Percentiles rank a stretch among this genome's conserved stretches.
phyloP scores from a whole-genome alignment of 64 coral and sea anemone genomes.

The Montipora cactus region DNA sequence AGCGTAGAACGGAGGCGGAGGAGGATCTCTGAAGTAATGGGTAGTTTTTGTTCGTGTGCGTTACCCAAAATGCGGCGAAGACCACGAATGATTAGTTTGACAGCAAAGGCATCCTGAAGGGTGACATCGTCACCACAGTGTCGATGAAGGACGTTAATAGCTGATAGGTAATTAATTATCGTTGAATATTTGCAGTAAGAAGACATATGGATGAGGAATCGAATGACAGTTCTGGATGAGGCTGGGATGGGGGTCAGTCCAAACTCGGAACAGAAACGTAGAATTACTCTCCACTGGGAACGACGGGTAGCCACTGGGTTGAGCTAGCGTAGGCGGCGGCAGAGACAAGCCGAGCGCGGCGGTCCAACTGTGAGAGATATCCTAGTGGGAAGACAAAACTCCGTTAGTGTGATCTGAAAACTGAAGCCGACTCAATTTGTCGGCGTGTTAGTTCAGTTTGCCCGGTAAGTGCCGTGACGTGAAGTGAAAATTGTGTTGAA shows the following conservation, averaged over 20 bases:
- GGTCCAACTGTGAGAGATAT: slow-evolving; percentile 26
- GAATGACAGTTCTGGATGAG: neutral
- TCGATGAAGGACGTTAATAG: slow-evolving; percentile 19
- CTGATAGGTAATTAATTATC: slow-evolving; percentile 5
- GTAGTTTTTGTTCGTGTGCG: no score
- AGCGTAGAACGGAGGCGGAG: no score
- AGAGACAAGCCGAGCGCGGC: neutral
- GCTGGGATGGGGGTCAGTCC: neutral
- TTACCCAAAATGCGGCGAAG: neutral
- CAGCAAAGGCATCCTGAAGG: neutral
- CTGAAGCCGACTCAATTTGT: neutral
- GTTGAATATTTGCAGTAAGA: slow-evolving; percentile 20
- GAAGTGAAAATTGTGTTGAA: neutral
- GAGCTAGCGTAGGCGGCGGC: neutral
- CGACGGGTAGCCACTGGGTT: neutral
- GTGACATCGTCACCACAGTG: slow-evolving; percentile 19
- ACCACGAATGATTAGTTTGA: neutral
- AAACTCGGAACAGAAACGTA: neutral
- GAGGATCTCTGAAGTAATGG: no score
- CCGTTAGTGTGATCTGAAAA: neutral
- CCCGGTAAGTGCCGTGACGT: neutral
- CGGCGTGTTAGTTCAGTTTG: neutral
- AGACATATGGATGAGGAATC: slow-evolving; percentile 13
- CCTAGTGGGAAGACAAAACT: neutral
- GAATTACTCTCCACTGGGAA: slow-evolving; percentile 8